Evolutionary conservation across 53 echinoderm and acorn worm species (phyloP).

Genomic region (Henricia sp.): DNA sequence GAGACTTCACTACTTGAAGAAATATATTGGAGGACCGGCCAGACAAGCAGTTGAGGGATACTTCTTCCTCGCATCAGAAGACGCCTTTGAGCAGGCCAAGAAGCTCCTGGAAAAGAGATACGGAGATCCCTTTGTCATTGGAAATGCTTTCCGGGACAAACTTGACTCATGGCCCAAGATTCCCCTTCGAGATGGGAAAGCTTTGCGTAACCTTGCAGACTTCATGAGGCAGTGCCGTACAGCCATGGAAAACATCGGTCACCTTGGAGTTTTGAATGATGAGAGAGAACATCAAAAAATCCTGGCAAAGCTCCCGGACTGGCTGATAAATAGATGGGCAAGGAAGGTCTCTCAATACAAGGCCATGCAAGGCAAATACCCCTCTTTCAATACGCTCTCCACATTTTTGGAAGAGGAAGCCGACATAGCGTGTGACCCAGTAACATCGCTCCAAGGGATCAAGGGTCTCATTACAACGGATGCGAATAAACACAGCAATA

Average conservation of each 20-base stretch:
- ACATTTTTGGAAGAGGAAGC: background rate
- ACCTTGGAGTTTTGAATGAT: slow-evolving; percentile 12
- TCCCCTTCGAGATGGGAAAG: slow-evolving; percentile 24
- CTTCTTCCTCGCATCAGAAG: slow-evolving; percentile 29
- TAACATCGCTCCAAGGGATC: background rate
- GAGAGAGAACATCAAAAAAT: background rate
- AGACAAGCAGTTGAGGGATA: slow-evolving; percentile 60
- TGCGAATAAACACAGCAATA: background rate
- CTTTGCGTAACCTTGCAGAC: slow-evolving; percentile 34
- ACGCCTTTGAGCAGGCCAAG: slow-evolving; percentile 8
- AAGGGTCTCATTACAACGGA: background rate
- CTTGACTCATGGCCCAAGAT: slow-evolving; percentile 34
- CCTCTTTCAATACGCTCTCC: background rate
- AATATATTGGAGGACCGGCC: slow-evolving; percentile 56
- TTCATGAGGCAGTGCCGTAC: slow-evolving; percentile 13
- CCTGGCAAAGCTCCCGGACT: background rate
- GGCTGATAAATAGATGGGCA: background rate
- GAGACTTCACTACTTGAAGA: slow-evolving; percentile 60
- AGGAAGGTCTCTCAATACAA: background rate
- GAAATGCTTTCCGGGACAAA: slow-evolving; percentile 26
- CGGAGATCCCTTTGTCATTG: slow-evolving; percentile 40
- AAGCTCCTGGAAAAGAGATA: slow-evolving; percentile 26
- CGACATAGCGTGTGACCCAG: background rate
- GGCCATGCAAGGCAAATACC: background rate
- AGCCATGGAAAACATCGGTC: slow-evolving; percentile 13